phyloP scores from a whole-genome alignment of 2,113 vertebrate genomes.

The Hyperoodon ampullatus region DNA sequence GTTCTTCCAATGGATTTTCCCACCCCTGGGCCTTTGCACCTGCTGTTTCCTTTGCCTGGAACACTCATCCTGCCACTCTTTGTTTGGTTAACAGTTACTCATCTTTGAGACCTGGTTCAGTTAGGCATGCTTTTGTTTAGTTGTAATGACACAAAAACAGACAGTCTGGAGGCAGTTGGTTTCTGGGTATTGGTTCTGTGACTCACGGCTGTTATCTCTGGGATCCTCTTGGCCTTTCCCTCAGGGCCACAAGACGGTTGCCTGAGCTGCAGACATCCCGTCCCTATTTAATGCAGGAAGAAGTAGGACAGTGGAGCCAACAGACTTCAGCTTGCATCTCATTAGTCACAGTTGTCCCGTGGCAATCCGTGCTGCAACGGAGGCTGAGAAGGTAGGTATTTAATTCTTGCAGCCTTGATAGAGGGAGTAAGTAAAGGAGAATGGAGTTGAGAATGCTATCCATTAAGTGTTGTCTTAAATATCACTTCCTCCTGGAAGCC shows the following conservation, averaged over 20 bases:
- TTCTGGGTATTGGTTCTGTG: not conserved
- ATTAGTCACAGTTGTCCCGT: not conserved
- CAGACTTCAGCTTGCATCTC: not conserved
- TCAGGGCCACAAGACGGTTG: not conserved
- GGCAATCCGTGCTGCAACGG: not conserved
- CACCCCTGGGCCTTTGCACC: not conserved
- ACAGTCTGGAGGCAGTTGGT: not conserved
- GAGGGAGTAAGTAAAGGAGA: not conserved
- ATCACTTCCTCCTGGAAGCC: slow-evolving; percentile 13
- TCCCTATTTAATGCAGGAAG: not conserved
- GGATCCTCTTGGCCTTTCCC: not conserved
- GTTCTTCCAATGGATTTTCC: not conserved
- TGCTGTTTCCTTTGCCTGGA: not conserved
- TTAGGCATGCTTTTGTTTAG: not conserved
- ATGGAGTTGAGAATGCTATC: not conserved
- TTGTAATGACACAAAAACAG: not conserved
- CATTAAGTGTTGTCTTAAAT: not conserved
- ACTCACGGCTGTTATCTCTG: not conserved
- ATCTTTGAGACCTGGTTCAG: not conserved
- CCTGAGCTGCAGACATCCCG: not conserved
- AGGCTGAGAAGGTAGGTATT: not conserved
- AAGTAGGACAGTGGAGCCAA: not conserved
- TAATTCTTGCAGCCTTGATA: not conserved
- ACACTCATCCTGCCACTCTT: not conserved
- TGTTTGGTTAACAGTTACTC: not conserved